Conservation (phyloP, 2,888 invertebrate genomes). For the Pediacus dermestoides region DNA sequence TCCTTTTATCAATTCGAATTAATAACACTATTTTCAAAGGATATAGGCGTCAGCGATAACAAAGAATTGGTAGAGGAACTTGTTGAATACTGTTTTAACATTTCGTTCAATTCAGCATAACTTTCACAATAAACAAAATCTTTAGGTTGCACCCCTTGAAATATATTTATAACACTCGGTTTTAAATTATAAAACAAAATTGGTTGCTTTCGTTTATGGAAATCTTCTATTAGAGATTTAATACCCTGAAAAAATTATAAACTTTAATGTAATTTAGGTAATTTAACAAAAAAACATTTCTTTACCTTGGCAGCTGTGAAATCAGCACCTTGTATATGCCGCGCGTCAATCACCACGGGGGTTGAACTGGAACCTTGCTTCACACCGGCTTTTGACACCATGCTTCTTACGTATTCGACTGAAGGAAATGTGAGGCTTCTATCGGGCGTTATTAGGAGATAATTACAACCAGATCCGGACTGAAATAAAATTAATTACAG, state of each 20-base stretch:
- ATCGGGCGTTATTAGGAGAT: conserved; percentile 59
- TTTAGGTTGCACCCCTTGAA: conserved; percentile 57
- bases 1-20: neutral
- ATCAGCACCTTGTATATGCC: conserved; percentile 62
- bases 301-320: conserved; percentile 63
- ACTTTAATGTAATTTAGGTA: too few species aligned
- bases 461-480: conserved; percentile 55
- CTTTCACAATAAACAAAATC: conserved; percentile 56
- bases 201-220: conserved; percentile 55
- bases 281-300: conserved; percentile 6
- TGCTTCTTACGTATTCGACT: conserved; percentile 60
- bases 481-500: too few species aligned
- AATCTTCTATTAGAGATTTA: conserved; percentile 57
- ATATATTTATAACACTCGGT: conserved; percentile 56
- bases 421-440: conserved; percentile 63
- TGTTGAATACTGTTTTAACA: conserved; percentile 48
- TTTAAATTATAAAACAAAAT: conserved; percentile 59
- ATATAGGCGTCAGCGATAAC: too few species aligned
- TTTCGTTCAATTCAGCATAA: conserved; percentile 54
- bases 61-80: too few species aligned
- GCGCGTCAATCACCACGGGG: conserved; percentile 61
- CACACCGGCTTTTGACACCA: conserved; percentile 69
- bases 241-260: conserved; percentile 55
- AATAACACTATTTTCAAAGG: neutral
- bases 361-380: conserved; percentile 56